Base-by-base conservation (phyloP, 2,113 vertebrate genomes). In the Pangasianodon hypophthalmus region DNA sequence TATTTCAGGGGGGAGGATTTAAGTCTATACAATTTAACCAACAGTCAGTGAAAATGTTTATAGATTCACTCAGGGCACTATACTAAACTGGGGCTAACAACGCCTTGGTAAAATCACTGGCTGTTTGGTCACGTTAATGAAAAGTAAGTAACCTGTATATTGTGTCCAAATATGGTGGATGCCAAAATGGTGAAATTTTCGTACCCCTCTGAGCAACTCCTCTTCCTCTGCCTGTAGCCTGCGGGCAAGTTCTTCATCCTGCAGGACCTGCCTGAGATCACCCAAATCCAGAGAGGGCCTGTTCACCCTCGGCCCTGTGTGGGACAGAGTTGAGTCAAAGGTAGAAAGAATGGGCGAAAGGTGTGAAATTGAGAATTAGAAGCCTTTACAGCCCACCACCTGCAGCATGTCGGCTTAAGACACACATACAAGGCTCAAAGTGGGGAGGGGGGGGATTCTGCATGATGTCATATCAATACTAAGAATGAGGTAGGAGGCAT, bases 201-300 rank as follows among this genome's bases (percentile, higher is more conserved):
- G 81, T 86, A 94, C 95, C 90, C 89, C 91, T 75, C 91, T 91
- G n/a, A 90, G 41, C 41, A 91, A 75, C n/a, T 62, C 91, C 48
- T 94, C 94, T 67, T 95, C 93, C 60, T 96, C 95, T 54, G 94
- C 92, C 84, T 97, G 96, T 60, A 96, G 91, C 82, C 89, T 92
- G 6, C 91, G 91, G 50, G 96, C 95, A 48, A 96, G 77, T 44
- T 96, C 95, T 83, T 96, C 95, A 85, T 96, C 96, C 88, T 88
- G 67, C 10, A 95, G 90, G n/a, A 97, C 95, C 90, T 96, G 96
- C 67, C 94, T 91, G 88, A 95, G 92, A 37, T 92, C 92, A 7
- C 93, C 92, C 82, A 96, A 89, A 19, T 95, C 91, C 56, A 96
- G 91, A 19, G 93, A 80, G 0, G 86, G 71, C 41, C 44, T 52